phyloP scores from a whole-genome alignment of 2,113 vertebrate genomes.

The Myanophis thanlyinensis region DNA sequence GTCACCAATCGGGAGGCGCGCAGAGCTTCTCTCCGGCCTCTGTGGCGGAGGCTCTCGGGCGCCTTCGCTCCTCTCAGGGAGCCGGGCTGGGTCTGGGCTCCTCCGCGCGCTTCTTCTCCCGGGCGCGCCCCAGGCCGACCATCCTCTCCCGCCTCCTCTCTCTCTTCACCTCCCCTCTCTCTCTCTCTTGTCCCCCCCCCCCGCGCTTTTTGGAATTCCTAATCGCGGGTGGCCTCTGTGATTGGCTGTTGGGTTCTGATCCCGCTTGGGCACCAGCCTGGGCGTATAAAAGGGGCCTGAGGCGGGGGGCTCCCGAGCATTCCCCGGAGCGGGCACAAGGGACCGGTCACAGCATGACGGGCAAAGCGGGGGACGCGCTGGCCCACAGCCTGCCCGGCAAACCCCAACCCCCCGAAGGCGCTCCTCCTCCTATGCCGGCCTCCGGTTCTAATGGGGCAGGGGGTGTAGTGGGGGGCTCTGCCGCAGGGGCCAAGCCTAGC shows the following conservation, averaged over 20 bases:
- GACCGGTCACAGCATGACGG: constrained; percentile 83
- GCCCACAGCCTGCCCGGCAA: constrained; percentile 63
- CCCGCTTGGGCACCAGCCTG: constrained; percentile 89
- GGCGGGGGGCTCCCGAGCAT: constrained; percentile 85
- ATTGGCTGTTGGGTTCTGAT: constrained; percentile 91
- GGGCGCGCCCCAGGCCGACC: not conserved
- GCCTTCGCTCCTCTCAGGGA: not conserved
- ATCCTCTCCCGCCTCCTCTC: not conserved
- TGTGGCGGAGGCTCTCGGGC: not conserved
- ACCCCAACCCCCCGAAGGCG: constrained; percentile 75
- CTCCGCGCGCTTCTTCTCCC: not conserved
- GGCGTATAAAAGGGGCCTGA: constrained; percentile 96
- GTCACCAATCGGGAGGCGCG: not conserved
- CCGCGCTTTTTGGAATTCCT: constrained; percentile 84
- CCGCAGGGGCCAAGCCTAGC: constrained; percentile 44
- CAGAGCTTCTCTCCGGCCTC: not conserved
- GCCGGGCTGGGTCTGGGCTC: not conserved
- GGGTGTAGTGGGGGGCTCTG: constrained; percentile 51
- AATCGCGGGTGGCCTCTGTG: constrained; percentile 78
- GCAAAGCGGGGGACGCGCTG: constrained; percentile 85
- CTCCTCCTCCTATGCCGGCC: constrained; percentile 38
- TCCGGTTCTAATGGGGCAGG: constrained; percentile 31
- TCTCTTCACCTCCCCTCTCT: not conserved
- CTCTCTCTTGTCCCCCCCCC: constrained; percentile 27
- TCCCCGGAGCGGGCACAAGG: constrained; percentile 85